Evolutionary conservation across 2,797 vertebrate genomes (phyloP), one percentile per base, ranked within the genome.

Genomic region (Coranthus polyacanthus): DNA sequence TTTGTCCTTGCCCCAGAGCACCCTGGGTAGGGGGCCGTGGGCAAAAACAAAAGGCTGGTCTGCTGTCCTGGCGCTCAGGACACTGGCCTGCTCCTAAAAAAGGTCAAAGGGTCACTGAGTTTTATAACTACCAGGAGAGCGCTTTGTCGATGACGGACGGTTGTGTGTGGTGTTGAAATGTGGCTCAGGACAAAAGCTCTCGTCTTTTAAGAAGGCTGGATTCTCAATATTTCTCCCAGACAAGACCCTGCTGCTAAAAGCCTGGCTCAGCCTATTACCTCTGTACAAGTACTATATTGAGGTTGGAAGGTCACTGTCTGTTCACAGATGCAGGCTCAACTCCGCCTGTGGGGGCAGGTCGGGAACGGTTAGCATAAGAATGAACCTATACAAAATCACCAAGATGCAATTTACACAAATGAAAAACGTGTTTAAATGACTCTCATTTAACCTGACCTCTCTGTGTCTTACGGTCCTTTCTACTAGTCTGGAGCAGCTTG

Each of bases 1-100:
- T 89, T 88, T 89, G 85, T 88, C 68, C 51, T 75, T 64, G 72
- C 78, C 86, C 82, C 73, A 68, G 66, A 84, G 91, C 86, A 84
- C 74, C 72, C 81, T 84, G 89, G 87, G 90, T 77, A 86, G 82
- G 50, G 52, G 72, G 78, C 49, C 15, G 29, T 15, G 60, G 52
- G 45, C 4, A 44, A 45, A 73, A 76, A 90, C 91, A 91, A 93
- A 92, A 86, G 84, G 71, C 70, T 38, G 54, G 67, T 43, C 78
- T 72, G 73, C 77, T 36, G 77, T 68, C 58, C 64, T 41, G 80
- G 63, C 15, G 26, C 56, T 50, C 53, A 22, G 68, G 71, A 72
- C 82, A 42, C 71, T 59, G 53, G 52, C 64, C 60, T 16, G 51
- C 72, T 52, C 55, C 66, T 20, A 22, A 67, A 29, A 26, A 38